These are phyloP conservation scores for Drosophila setosimentum DNA, from an alignment of 2,888 invertebrate genomes.

Conservation along the genomic window DNA sequence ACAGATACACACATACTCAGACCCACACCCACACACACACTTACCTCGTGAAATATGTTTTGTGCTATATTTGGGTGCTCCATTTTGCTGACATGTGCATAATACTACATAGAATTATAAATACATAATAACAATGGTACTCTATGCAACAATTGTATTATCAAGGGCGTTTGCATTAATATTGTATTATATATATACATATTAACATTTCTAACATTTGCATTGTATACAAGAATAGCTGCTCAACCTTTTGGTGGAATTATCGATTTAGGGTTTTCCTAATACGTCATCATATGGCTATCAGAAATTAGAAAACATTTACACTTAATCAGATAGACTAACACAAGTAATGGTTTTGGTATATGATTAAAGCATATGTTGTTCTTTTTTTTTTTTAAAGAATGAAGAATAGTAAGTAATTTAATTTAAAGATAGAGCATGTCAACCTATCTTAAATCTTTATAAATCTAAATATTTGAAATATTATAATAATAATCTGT, in stretches of 20 bases:
- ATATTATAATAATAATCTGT: not conserved
- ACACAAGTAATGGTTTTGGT: not conserved
- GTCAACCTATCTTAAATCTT: not conserved
- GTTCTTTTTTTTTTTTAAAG: not conserved
- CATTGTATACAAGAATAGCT: conserved; percentile 22
- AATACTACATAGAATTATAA: conserved; percentile 26
- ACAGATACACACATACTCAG: not conserved
- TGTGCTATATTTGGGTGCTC: conserved; percentile 30
- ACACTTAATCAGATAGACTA: conserved; percentile 14
- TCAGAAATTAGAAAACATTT: conserved; percentile 17
- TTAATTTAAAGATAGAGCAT: not conserved
- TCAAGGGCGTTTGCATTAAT: conserved; percentile 25
- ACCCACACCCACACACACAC: conserved; percentile 2
- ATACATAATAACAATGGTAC: conserved; percentile 31
- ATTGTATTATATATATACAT: not conserved
- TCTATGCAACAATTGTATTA: conserved; percentile 23
- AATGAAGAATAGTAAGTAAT: not conserved
- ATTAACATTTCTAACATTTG: conserved; percentile 15
- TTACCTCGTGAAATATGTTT: conserved; percentile 1
- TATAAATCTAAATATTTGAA: not conserved
- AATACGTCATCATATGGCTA: conserved; percentile 2
- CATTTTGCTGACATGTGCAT: conserved; percentile 30
- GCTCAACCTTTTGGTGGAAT: conserved; percentile 10
- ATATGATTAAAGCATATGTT: not conserved
- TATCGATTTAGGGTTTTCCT: conserved; percentile 41